A percentile compares a stretch with the other conserved stretches of the same genome.
Conservation (phyloP, 2,888 invertebrate genomes). For the Odontomyia ornata region DNA sequence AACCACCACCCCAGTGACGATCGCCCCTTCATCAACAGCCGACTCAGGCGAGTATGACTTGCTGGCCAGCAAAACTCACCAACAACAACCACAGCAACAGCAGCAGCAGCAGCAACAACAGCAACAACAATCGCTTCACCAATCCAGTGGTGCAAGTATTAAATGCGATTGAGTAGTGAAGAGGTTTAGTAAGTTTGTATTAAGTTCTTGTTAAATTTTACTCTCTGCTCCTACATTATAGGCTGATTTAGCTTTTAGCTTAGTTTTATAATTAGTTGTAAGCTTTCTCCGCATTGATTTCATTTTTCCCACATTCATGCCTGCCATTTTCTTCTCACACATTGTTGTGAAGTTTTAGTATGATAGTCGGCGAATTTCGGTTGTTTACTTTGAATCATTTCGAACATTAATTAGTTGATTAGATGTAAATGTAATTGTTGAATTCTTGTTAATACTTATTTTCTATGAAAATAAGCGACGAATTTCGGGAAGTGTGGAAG, state of each 20-base stretch:
- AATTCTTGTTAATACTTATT: constrained; percentile 41
- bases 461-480: constrained; percentile 42
- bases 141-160: constrained; percentile 34
- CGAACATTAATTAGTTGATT: constrained; percentile 3
- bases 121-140: constrained; percentile 17
- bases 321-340: constrained; percentile 24
- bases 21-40: constrained; percentile 52
- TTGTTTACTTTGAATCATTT: constrained; percentile 6
- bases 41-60: constrained; percentile 58
- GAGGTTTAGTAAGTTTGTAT: constrained; percentile 39
- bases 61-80: background rate
- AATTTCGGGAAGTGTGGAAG: constrained; percentile 29
- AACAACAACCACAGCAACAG: constrained; percentile 7
- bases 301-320: constrained; percentile 13
- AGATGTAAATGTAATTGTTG: constrained; percentile 37
- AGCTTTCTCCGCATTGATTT: background rate
- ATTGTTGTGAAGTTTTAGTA: constrained; percentile 12
- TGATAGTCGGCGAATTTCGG: constrained; percentile 1
- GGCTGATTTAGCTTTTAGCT: constrained; percentile 23
- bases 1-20: constrained; percentile 16
- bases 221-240: constrained; percentile 32
- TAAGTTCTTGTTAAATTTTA: constrained; percentile 42
- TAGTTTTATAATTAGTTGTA: constrained; percentile 14
- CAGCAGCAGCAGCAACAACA: constrained; percentile 14
- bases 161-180: constrained; percentile 39